Conservation (phyloP, 2,888 invertebrate species). For the Luperina nickerlii region DNA sequence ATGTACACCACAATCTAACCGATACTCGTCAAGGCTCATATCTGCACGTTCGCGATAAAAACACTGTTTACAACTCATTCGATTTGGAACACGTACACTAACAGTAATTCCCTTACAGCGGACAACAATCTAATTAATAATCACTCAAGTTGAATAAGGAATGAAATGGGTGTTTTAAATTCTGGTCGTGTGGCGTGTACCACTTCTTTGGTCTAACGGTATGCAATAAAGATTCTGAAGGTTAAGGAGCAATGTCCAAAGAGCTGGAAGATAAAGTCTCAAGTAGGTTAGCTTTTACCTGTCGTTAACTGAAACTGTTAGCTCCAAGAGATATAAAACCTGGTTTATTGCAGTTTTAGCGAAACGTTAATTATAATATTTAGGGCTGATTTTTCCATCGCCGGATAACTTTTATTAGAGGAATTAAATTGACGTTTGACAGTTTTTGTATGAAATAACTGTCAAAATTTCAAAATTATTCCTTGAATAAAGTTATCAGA, state of each 20-base stretch:
- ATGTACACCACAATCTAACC: conserved; percentile 57
- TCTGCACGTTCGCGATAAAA: conserved; percentile 72
- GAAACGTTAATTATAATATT: conserved; percentile 6
- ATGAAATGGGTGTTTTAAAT: conserved; percentile 75
- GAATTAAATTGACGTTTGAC: no score
- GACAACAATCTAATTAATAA: conserved; percentile 76
- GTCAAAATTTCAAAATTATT: no score
- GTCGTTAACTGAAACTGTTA: conserved; percentile 28
- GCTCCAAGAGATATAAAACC: conserved; percentile 6
- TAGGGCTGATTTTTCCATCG: no score
- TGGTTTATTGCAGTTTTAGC: conserved; percentile 29
- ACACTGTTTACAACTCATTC: conserved; percentile 71
- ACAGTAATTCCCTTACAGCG: conserved; percentile 65
- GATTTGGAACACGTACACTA: conserved; percentile 70
- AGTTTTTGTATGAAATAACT: no score
- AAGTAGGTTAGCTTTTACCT: conserved; percentile 31
- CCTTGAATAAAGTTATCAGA: no score
- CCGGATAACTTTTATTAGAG: no score
- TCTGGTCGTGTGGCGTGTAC: conserved; percentile 70
- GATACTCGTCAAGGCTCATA: conserved; percentile 67
- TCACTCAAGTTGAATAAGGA: conserved; percentile 74
- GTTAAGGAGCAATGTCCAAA: conserved; percentile 55
- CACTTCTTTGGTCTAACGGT: conserved; percentile 75
- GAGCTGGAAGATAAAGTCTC: conserved; percentile 41
- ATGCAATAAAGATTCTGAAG: conserved; percentile 67